Conservation (phyloP, 2,797 vertebrate species). For the Scomberomorus guttatus region DNA sequence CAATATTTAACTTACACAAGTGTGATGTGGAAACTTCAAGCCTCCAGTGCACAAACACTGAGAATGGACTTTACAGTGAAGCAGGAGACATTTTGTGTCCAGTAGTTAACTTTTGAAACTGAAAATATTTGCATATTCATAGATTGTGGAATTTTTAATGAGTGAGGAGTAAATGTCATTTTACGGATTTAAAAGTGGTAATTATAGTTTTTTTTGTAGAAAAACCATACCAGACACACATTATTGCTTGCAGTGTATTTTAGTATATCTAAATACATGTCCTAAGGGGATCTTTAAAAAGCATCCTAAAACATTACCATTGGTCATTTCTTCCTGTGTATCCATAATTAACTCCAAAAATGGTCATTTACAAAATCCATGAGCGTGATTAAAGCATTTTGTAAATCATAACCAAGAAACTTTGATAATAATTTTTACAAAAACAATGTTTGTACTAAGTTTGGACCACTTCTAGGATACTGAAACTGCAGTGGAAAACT, state of each 20-base stretch:
- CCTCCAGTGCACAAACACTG: background rate
- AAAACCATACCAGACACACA: too few species aligned
- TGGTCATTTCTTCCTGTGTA: background rate
- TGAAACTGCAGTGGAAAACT: conserved; percentile 70
- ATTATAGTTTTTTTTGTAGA: too few species aligned
- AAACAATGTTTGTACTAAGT: conserved; percentile 30
- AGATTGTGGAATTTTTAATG: background rate
- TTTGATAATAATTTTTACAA: background rate
- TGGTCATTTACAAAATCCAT: background rate
- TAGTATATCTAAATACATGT: too few species aligned
- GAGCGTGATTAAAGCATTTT: background rate
- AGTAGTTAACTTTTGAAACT: too few species aligned
- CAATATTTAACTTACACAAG: too few species aligned
- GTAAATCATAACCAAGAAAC: background rate
- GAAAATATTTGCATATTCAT: too few species aligned
- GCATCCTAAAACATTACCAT: background rate
- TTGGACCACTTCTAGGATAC: conserved; percentile 45
- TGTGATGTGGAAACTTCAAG: too few species aligned
- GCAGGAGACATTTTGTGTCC: background rate
- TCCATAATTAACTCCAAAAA: background rate
- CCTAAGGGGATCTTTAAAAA: background rate
- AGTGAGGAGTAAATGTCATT: background rate
- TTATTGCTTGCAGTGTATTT: too few species aligned
- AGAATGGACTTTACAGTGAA: background rate
- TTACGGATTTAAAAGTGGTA: background rate